Base-by-base conservation (phyloP, 2,797 vertebrate species). In the Characodon lateralis region DNA sequence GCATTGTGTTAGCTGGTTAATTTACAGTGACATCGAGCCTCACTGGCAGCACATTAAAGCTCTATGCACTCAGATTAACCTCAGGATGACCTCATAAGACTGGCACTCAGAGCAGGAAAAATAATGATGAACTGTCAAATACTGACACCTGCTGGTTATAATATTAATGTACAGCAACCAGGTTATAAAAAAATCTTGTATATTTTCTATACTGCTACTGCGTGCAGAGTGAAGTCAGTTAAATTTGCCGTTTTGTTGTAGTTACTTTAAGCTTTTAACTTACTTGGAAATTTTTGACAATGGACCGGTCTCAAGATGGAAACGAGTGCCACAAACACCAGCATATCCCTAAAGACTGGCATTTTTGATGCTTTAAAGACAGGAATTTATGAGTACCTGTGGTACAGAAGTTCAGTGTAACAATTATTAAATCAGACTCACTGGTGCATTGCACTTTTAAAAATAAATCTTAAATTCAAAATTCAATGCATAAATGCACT, bases 261-360 rank as follows among this genome's bases (percentile, higher is more conserved):
- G 26, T 0, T 6, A 72, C 68, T 2, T 2, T 51, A 31, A 58
- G 14, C 70, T 20, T 1, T 0, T 48, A 73, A 95, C 96, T 95
- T 93, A 94, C 93, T 95, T 90, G 88, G 89, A 72, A 95, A 83
- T 74, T 92, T 93, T 82, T 97, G 93, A 84, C 93, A 89, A 24
- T 89, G 91, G 80, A 72, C 80, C 77, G 87, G 53, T 88, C 81
- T 92, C 71, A 91, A 84, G 61, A 94, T 68, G 77, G 66, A 78
- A 87, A 91, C 56, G 26, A 95, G 83, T 24, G 91, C 81, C 28
- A 84, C 78, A 85, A 93, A 88, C 87, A 90, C 84, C 89, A 95
- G 82, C 78, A 93, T 87, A 43, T 90, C 83, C 84, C 78, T 89
- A 79, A 80, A 77, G 87, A 84, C 74, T 82, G 88, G 79, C 91